phyloP scores from a whole-genome alignment of 2,797 vertebrate genomes.

The Luscinia megarhynchos region DNA sequence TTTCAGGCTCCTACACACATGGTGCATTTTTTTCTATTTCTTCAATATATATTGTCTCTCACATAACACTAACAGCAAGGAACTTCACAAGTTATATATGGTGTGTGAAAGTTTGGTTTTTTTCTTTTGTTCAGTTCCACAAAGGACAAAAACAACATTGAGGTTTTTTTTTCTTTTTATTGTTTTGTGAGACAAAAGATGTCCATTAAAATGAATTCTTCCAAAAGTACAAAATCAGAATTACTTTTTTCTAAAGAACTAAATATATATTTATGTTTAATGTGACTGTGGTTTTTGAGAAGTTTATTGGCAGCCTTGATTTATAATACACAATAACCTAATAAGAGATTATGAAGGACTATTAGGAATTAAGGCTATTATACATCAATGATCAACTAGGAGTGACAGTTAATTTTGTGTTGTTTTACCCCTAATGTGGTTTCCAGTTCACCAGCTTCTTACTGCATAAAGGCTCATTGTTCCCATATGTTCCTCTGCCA shows the following conservation, averaged over 20 bases:
- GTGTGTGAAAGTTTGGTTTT: not conserved
- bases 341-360: not conserved
- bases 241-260: not conserved
- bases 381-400: not conserved
- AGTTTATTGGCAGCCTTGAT: not conserved
- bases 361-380: not conserved
- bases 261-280: not conserved
- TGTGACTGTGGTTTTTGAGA: not conserved
- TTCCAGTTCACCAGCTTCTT: not conserved
- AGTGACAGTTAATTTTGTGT: not conserved
- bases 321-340: not conserved
- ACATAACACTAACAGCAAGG: not conserved
- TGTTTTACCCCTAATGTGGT: not conserved
- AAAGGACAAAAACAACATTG: not conserved
- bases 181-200: not conserved
- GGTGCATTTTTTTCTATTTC: not conserved
- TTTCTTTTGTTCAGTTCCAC: not conserved
- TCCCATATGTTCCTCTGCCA: not conserved
- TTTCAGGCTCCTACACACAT: not conserved
- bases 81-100: not conserved
- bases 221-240: not conserved
- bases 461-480: not conserved
- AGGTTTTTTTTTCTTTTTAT: fast-evolving
- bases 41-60: not conserved
- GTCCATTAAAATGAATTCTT: not conserved